phyloP scores from a whole-genome alignment of 2,888 invertebrate genomes.

The Antitype chi region DNA sequence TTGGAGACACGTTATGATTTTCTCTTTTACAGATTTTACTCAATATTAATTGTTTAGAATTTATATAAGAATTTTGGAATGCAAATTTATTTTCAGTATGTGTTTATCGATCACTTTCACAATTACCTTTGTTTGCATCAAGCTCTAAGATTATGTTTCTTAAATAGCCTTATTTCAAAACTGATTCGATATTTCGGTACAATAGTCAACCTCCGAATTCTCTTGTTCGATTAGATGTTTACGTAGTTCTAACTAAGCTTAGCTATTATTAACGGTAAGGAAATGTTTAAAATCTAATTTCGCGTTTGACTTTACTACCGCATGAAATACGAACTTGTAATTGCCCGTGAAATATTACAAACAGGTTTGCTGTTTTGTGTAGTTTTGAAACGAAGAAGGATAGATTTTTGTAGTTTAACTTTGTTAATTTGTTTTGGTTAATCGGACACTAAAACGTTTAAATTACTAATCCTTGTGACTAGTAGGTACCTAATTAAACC shows the following conservation, averaged over 20 bases:
- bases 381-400: conserved; percentile 5
- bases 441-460: conserved; percentile 1
- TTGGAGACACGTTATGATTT: background rate
- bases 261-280: conserved; percentile 16
- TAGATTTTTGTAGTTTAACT: background rate
- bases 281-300: conserved; percentile 23
- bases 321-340: conserved; percentile 17
- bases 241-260: conserved; percentile 12
- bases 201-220: background rate
- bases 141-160: background rate
- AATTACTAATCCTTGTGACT: background rate
- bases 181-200: background rate
- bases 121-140: background rate
- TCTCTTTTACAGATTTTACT: background rate
- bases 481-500: background rate
- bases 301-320: conserved; percentile 8
- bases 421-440: conserved; percentile 2
- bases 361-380: conserved; percentile 15
- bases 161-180: background rate
- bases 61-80: background rate
- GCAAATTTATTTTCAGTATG: background rate
- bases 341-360: conserved; percentile 35
- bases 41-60: too few species aligned
- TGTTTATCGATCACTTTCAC: background rate
- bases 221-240: conserved; percentile 22